phyloP scores from a whole-genome alignment of 2,113 vertebrate species.

The Sinocyclocheilus maitianheensis region DNA sequence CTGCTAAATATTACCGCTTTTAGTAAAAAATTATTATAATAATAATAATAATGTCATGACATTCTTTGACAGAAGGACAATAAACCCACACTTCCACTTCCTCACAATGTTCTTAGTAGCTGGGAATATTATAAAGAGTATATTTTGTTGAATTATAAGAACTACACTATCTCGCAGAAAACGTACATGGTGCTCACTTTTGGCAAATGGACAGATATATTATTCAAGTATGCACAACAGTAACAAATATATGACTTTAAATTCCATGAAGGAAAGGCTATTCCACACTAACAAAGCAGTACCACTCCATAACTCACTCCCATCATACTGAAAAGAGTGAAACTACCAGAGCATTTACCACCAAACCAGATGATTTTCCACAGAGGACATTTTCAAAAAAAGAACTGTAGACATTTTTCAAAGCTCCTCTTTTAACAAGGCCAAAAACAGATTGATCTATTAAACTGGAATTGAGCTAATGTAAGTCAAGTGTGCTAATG shows the following conservation, averaged over 20 bases:
- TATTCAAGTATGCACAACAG: neutral
- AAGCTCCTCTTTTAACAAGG: neutral
- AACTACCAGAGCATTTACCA: neutral
- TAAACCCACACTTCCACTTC: neutral
- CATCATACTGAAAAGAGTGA: neutral
- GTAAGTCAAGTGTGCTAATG: neutral
- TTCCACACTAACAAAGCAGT: neutral
- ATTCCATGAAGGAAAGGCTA: neutral
- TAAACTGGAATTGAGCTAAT: neutral
- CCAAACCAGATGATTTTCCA: neutral
- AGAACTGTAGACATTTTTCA: neutral
- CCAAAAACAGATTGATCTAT: neutral
- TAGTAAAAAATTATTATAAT: neutral
- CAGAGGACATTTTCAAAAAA: neutral
- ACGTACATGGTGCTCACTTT: neutral
- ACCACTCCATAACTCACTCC: neutral
- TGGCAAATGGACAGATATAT: neutral
- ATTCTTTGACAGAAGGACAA: neutral
- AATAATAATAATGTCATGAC: no score
- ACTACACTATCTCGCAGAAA: neutral
- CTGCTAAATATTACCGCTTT: neutral
- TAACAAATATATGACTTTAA: neutral
- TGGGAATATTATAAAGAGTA: neutral
- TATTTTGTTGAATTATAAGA: neutral
- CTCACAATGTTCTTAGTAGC: neutral